These are phyloP conservation scores for Fistularia commersonii DNA, from an alignment of 2,797 vertebrate species.

Conservation along the genomic window DNA sequence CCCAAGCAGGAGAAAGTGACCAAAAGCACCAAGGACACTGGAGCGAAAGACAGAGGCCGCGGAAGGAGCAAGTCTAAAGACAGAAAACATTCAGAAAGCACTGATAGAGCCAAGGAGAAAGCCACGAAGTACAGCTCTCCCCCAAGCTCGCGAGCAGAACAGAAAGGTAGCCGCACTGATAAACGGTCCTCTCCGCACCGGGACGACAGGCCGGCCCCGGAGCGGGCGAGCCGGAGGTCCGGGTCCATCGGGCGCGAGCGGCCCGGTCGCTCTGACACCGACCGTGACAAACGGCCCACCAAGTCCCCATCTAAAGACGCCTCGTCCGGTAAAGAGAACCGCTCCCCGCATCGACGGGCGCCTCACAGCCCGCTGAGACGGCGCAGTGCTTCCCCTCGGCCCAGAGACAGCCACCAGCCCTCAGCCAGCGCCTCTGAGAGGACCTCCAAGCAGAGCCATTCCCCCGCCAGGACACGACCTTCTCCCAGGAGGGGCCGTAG, in stretches of 20 bases:
- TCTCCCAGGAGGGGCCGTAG: conserved; percentile 83
- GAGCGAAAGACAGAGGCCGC: conserved; percentile 66
- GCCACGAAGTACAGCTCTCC: conserved; percentile 85
- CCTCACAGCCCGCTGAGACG: conserved; percentile 78
- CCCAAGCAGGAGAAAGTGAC: conserved; percentile 85
- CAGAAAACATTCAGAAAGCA: conserved; percentile 82
- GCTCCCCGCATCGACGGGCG: conserved; percentile 84
- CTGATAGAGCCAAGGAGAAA: conserved; percentile 83
- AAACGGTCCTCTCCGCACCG: conserved; percentile 76
- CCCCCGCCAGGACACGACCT: conserved; percentile 84
- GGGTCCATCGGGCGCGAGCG: conserved; percentile 80
- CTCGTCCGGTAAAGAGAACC: conserved; percentile 95
- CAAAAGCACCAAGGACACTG: conserved; percentile 74
- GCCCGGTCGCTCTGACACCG: conserved; percentile 77
- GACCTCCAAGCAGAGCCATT: conserved; percentile 83
- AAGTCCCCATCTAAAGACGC: conserved; percentile 97
- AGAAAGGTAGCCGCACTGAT: conserved; percentile 64
- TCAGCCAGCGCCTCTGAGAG: conserved; percentile 73
- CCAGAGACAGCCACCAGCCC: conserved; percentile 81
- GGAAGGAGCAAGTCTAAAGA: conserved; percentile 89
- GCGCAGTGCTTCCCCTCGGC: conserved; percentile 86
- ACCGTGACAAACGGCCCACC: conserved; percentile 86
- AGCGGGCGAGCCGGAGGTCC: conserved; percentile 78
- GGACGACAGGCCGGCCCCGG: conserved; percentile 82
- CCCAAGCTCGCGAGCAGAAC: conserved; percentile 79